phyloP scores from a whole-genome alignment of 2,797 vertebrate species.

The Rhabdomys pumilio region DNA sequence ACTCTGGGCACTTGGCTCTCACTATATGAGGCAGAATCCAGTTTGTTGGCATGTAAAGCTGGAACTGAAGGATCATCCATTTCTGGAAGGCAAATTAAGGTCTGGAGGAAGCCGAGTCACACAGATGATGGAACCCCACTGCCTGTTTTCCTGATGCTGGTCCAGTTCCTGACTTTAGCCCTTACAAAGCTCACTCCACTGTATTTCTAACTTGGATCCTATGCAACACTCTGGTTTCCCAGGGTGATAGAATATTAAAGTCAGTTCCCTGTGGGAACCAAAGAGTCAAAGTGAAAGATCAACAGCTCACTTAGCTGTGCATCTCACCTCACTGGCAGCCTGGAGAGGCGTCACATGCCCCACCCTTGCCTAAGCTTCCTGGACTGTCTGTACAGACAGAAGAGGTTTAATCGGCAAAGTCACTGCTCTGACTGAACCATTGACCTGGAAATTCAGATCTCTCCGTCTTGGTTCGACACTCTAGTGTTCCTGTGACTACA shows the following conservation, averaged over 20 bases:
- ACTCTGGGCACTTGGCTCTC: background rate
- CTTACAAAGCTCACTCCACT: background rate
- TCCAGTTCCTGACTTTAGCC: slow-evolving; percentile 37
- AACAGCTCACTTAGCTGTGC: background rate
- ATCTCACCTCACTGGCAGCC: background rate
- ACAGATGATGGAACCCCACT: background rate
- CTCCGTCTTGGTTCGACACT: background rate
- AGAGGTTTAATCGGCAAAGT: background rate
- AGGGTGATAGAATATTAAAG: slow-evolving; percentile 76
- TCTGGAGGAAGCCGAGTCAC: background rate
- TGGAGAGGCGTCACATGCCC: background rate
- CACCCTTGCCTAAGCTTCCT: slow-evolving; percentile 1
- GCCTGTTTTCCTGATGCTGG: background rate
- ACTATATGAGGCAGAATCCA: background rate
- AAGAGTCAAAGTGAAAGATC: slow-evolving; percentile 52
- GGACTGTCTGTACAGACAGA: background rate
- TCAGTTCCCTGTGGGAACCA: slow-evolving; percentile 44
- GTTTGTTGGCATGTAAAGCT: background rate
- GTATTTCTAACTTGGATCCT: slow-evolving; percentile 44
- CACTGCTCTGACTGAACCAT: background rate
- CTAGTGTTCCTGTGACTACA: background rate
- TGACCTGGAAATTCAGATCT: background rate
- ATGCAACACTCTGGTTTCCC: slow-evolving; percentile 61
- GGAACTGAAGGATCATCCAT: background rate
- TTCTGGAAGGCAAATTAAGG: background rate